These are phyloP conservation scores for Megaceryle maxima DNA, from an alignment of 2,113 vertebrate genomes.

Conservation along the genomic window DNA sequence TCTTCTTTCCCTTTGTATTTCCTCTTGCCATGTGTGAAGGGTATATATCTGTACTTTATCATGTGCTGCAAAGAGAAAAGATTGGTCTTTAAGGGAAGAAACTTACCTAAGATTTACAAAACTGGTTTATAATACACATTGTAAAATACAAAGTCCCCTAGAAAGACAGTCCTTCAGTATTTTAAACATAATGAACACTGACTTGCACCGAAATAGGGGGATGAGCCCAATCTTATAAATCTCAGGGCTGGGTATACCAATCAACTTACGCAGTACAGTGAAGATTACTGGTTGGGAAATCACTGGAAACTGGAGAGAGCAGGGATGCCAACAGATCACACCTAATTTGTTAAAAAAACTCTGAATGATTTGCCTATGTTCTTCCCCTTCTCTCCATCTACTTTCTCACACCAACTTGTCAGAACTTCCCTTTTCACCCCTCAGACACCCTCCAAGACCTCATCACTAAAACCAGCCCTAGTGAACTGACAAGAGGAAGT, in stretches of 20 bases:
- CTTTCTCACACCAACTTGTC: not conserved
- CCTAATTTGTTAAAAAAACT: not conserved
- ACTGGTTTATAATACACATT: not conserved
- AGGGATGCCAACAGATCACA: not conserved
- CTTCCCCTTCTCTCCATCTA: not conserved
- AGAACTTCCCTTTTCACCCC: not conserved
- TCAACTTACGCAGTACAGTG: too few relatives aligned
- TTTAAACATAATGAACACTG: not conserved
- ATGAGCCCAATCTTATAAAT: not conserved
- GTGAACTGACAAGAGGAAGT: not conserved
- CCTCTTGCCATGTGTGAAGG: constrained; percentile 98
- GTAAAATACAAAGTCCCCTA: not conserved
- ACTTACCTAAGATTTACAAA: not conserved
- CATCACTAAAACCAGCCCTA: not conserved
- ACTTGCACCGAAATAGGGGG: not conserved
- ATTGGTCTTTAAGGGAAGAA: not conserved
- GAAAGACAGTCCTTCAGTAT: not conserved
- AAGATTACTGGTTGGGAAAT: not conserved
- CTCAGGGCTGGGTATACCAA: not conserved
- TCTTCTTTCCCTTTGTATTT: constrained; percentile 99
- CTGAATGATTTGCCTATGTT: not conserved
- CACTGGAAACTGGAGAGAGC: not conserved
- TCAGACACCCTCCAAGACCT: not conserved
- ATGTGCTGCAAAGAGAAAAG: constrained; percentile 86
- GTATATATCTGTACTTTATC: constrained; percentile 99